Percentiles rank a stretch among this genome's conserved stretches.
These are phyloP conservation scores for Araneus ventricosus DNA, from an alignment of 1,140 invertebrate genomes.

Conservation along the genomic window DNA sequence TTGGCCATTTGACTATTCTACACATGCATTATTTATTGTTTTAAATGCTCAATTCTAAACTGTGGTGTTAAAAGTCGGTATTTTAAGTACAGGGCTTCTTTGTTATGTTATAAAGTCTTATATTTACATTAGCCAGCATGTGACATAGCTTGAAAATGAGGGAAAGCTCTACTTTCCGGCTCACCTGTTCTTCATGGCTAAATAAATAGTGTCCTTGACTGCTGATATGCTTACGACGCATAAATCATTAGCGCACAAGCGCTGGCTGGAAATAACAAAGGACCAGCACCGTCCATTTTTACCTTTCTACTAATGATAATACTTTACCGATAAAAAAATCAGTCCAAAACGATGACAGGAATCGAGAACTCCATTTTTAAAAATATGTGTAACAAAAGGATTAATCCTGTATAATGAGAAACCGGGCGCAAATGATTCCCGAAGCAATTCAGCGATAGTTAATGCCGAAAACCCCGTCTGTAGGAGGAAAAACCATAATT, in stretches of 20 bases:
- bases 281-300: background rate
- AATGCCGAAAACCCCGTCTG: background rate
- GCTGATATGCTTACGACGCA: background rate
- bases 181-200: no score
- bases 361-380: slow-evolving; percentile 1
- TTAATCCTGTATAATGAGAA: background rate
- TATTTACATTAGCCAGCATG: no score
- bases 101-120: no score
- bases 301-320: slow-evolving; percentile 9
- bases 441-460: slow-evolving; percentile 28
- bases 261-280: background rate
- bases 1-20: no score
- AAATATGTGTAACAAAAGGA: slow-evolving; percentile 1
- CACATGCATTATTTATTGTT: no score
- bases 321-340: background rate
- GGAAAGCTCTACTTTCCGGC: no score
- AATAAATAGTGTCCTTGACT: background rate
- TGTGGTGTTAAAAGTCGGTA: no score
- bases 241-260: background rate
- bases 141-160: no score
- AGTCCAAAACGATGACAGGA: background rate
- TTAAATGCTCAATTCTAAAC: no score
- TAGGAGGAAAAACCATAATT: slow-evolving; percentile 34
- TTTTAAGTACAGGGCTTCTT: no score
- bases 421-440: background rate